Evolutionary conservation across 1,140 invertebrate species (phyloP).

Genomic region (Zelostemma sp.): DNA sequence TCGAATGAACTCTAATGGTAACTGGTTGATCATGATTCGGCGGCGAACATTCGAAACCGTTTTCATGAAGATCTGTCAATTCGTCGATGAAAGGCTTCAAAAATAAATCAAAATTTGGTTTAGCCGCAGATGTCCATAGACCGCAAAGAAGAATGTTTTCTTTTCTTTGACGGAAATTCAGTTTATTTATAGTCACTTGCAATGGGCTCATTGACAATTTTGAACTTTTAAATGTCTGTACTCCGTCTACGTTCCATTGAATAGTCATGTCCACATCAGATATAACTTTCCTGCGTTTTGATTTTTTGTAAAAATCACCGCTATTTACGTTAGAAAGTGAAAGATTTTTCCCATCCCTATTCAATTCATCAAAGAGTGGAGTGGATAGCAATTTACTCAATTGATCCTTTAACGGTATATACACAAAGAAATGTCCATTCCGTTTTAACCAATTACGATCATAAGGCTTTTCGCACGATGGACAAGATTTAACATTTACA

Average conservation of each 20-base stretch:
- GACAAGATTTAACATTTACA: neutral
- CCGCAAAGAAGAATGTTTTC: slow-evolving; percentile 21
- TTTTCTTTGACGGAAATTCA: slow-evolving; percentile 20
- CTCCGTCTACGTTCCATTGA: slow-evolving; percentile 37
- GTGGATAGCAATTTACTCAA: slow-evolving; percentile 16
- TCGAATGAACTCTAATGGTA: slow-evolving; percentile 17
- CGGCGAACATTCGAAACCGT: slow-evolving; percentile 15
- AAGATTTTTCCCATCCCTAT: too few species aligned
- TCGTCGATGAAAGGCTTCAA: slow-evolving; percentile 21
- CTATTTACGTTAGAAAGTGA: too few species aligned
- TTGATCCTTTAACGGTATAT: slow-evolving; percentile 23
- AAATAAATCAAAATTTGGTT: slow-evolving; percentile 19
- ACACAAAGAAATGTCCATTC: slow-evolving; percentile 16
- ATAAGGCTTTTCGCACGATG: slow-evolving; percentile 3
- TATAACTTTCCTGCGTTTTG: too few species aligned
- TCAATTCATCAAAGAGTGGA: too few species aligned
- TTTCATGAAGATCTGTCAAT: slow-evolving; percentile 17
- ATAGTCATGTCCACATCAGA: slow-evolving; percentile 39
- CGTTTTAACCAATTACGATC: slow-evolving; percentile 5
- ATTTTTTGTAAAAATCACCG: too few species aligned
- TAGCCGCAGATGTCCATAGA: slow-evolving; percentile 10
- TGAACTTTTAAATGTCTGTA: slow-evolving; percentile 35
- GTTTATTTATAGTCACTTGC: slow-evolving; percentile 20
- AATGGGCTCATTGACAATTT: slow-evolving; percentile 28
- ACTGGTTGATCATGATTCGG: slow-evolving; percentile 1